These are phyloP conservation scores for Pterois miles DNA, from an alignment of 2,797 vertebrate genomes.

Conservation along the genomic window DNA sequence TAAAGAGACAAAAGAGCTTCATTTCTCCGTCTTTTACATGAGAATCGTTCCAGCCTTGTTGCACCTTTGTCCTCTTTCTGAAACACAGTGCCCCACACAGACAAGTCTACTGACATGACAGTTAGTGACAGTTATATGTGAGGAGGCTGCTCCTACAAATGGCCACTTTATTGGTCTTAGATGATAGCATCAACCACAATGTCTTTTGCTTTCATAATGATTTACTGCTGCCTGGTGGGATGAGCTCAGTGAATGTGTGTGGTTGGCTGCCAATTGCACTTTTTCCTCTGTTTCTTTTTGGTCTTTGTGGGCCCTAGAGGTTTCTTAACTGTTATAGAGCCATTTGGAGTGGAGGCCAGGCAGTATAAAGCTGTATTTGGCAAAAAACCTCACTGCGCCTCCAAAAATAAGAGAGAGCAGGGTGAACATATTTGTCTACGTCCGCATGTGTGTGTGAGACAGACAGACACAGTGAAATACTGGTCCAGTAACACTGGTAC, in stretches of 20 bases:
- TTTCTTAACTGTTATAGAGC: slow-evolving; percentile 88
- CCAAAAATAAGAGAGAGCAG: slow-evolving; percentile 83
- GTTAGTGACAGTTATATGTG: slow-evolving; percentile 76
- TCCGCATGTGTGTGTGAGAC: slow-evolving; percentile 46
- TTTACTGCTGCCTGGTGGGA: slow-evolving; percentile 89
- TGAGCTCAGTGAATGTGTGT: slow-evolving; percentile 88
- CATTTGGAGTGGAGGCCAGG: slow-evolving; percentile 86
- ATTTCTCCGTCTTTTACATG: slow-evolving; percentile 25
- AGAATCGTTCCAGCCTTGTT: slow-evolving; percentile 25
- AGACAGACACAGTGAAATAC: slow-evolving; percentile 41
- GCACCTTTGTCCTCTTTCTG: slow-evolving; percentile 46
- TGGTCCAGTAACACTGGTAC: slow-evolving; percentile 36
- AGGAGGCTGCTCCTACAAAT: slow-evolving; percentile 77
- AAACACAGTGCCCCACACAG: slow-evolving; percentile 45
- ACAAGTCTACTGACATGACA: slow-evolving; percentile 66
- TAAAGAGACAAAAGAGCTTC: slow-evolving; percentile 29
- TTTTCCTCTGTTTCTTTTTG: slow-evolving; percentile 85
- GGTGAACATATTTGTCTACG: slow-evolving; percentile 67
- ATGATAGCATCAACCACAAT: slow-evolving; percentile 87
- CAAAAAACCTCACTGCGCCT: slow-evolving; percentile 75
- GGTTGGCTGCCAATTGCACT: slow-evolving; percentile 82
- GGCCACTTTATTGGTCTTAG: slow-evolving; percentile 84
- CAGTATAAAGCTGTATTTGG: slow-evolving; percentile 85
- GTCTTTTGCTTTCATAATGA: slow-evolving; percentile 88
- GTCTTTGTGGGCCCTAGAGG: slow-evolving; percentile 86